Conservation (phyloP, 2,888 invertebrate genomes). For the Erynnis tages region DNA sequence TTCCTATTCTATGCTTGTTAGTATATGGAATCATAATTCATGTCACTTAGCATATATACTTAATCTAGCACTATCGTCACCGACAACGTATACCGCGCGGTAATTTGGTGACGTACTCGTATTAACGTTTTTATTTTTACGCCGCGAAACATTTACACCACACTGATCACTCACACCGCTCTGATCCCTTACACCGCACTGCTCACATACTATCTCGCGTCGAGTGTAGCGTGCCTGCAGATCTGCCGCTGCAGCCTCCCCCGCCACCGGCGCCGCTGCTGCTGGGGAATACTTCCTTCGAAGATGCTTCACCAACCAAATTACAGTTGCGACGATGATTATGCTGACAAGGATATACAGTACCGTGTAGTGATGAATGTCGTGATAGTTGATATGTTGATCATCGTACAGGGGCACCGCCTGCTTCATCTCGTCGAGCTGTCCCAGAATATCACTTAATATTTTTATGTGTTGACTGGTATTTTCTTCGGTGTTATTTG, state of each 20-base stretch:
- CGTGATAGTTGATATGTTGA: conserved; percentile 3
- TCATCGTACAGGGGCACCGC: conserved; percentile 1
- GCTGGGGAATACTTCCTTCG: neutral
- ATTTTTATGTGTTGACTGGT: neutral
- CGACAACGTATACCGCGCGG: conserved; percentile 4
- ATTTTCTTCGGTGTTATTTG: neutral
- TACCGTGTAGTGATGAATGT: conserved; percentile 8
- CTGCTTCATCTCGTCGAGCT: conserved; percentile 2
- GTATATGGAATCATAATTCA: neutral
- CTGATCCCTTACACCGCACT: neutral
- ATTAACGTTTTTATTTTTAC: neutral
- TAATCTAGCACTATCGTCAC: neutral
- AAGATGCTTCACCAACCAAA: neutral
- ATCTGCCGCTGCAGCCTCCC: neutral
- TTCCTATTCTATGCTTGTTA: neutral
- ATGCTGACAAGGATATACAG: neutral
- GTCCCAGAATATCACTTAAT: neutral
- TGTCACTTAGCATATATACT: neutral
- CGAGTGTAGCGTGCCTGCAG: neutral
- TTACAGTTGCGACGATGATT: neutral
- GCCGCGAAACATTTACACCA: neutral
- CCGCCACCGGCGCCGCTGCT: neutral
- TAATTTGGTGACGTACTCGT: neutral
- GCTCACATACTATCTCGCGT: neutral
- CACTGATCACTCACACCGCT: neutral